These are phyloP conservation scores for Copsychus sechellarum DNA, from an alignment of 2,113 vertebrate genomes.

Conservation along the genomic window DNA sequence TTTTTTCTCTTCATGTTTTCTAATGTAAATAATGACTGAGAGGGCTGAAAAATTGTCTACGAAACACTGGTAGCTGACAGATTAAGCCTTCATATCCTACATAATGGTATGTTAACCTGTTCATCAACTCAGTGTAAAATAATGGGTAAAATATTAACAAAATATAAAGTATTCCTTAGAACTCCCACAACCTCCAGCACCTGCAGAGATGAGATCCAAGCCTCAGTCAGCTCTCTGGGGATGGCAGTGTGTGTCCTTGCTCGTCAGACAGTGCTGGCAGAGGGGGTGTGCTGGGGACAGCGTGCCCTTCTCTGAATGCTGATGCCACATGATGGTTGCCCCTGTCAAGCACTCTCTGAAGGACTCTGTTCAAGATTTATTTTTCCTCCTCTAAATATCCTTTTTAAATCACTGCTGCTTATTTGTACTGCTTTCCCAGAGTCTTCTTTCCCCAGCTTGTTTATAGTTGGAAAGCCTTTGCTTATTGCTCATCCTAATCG, in stretches of 20 bases:
- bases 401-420: neutral
- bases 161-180: neutral
- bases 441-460: neutral
- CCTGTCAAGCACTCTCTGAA: neutral
- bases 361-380: neutral
- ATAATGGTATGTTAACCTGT: neutral
- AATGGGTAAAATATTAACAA: neutral
- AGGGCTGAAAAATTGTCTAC: neutral
- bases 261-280: rapidly evolving
- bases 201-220: neutral
- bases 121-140: neutral
- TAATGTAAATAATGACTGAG: neutral
- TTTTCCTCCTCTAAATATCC: slow-evolving; percentile 13
- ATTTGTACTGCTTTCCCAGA: slow-evolving; percentile 21
- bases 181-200: neutral
- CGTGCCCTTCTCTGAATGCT: rapidly evolving
- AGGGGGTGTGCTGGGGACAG: neutral
- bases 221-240: neutral
- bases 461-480: slow-evolving; percentile 25
- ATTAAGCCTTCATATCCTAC: neutral
- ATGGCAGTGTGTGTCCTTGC: neutral
- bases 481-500: slow-evolving; percentile 22
- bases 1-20: neutral
- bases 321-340: neutral
- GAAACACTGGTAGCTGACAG: neutral